phyloP scores from a whole-genome alignment of 2,797 vertebrate genomes.

The Myotis daubentonii region DNA sequence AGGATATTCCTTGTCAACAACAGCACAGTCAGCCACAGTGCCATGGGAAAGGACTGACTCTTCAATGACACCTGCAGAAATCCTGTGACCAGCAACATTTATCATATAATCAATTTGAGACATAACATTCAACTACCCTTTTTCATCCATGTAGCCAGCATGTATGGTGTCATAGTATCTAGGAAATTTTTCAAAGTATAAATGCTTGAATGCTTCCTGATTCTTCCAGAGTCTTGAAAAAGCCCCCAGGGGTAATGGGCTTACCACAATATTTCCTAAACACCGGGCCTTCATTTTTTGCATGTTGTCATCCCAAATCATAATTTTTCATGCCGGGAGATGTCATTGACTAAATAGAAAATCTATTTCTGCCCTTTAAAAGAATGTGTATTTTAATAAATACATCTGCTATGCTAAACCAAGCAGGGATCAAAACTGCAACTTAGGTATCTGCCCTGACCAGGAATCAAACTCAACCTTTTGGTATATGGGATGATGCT shows the following conservation, averaged over 20 bases:
- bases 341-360: neutral
- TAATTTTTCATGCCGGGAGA: conserved; percentile 80
- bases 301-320: conserved; percentile 91
- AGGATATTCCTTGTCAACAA: conserved; percentile 93
- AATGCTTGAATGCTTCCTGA: conserved; percentile 88
- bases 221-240: conserved; percentile 96
- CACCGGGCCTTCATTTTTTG: conserved; percentile 88
- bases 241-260: conserved; percentile 93
- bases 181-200: conserved; percentile 95
- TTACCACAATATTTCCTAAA: conserved; percentile 96
- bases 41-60: conserved; percentile 92
- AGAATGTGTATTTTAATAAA: conserved; percentile 14
- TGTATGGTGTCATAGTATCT: conserved; percentile 97
- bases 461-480: neutral
- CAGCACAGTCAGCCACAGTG: conserved; percentile 93
- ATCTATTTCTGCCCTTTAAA: neutral
- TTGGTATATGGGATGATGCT: neutral
- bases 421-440: neutral
- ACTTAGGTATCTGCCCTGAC: neutral
- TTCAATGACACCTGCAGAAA: conserved; percentile 94
- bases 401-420: neutral
- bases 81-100: conserved; percentile 96
- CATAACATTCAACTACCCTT: conserved; percentile 93
- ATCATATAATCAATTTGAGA: conserved; percentile 97
- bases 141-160: conserved; percentile 92